A percentile compares a stretch with the other conserved stretches of the same genome.
These are phyloP conservation scores for Malurus elegans DNA, from an alignment of 2,113 vertebrate species.

Conservation along the genomic window DNA sequence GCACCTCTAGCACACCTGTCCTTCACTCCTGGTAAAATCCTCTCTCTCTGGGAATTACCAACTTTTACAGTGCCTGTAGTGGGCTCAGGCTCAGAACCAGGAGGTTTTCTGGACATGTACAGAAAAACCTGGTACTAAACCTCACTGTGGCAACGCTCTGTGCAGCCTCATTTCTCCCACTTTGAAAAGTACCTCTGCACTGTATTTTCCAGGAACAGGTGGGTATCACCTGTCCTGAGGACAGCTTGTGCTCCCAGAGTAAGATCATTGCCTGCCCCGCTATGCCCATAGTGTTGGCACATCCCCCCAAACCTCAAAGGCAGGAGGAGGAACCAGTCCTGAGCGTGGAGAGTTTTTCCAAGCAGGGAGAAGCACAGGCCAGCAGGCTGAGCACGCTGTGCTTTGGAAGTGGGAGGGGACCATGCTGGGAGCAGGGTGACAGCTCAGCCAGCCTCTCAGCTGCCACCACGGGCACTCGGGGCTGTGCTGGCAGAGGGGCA, in stretches of 20 bases:
- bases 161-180: background rate
- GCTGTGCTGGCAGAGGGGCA: background rate
- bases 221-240: background rate
- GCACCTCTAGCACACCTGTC: background rate
- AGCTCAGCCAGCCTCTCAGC: background rate
- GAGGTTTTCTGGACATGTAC: background rate
- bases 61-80: background rate
- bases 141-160: background rate
- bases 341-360: background rate
- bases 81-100: background rate
- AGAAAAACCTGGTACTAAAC: background rate
- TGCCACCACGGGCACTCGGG: background rate
- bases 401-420: background rate
- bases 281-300: background rate
- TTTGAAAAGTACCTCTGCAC: background rate
- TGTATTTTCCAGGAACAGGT: background rate
- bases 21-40: background rate
- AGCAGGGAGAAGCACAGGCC: background rate
- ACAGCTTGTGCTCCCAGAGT: background rate
- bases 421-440: rapidly evolving
- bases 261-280: background rate
- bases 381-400: rapidly evolving
- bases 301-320: background rate
- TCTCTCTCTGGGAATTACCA: background rate
- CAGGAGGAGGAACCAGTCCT: background rate